These are phyloP conservation scores for Microcaecilia unicolor DNA, from an alignment of 2,797 vertebrate genomes.

Conservation along the genomic window DNA sequence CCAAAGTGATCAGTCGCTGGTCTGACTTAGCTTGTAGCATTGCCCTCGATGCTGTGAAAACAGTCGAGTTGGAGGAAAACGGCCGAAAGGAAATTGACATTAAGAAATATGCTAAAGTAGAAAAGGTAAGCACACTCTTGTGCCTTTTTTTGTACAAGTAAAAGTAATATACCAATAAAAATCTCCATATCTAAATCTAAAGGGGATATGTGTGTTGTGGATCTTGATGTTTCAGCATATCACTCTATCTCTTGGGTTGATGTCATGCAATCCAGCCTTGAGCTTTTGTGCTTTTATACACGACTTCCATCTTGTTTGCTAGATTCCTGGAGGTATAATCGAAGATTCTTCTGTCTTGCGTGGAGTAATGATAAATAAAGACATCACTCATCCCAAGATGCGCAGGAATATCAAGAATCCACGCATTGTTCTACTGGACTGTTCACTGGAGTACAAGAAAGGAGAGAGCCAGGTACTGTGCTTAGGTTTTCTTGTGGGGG, in stretches of 20 bases:
- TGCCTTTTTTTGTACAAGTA: no score
- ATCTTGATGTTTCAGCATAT: no score
- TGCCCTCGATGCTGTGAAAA: slow-evolving; percentile 81
- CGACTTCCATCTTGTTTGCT: background rate
- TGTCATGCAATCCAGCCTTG: no score
- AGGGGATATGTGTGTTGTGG: no score
- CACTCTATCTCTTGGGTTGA: no score
- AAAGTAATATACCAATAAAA: no score
- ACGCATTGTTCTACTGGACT: slow-evolving; percentile 84
- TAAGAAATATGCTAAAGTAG: slow-evolving; percentile 90
- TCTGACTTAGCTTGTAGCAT: slow-evolving; percentile 80
- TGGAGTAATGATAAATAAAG: slow-evolving; percentile 93
- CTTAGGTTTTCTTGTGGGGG: no score
- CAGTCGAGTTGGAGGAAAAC: slow-evolving; percentile 81
- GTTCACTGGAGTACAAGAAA: slow-evolving; percentile 93
- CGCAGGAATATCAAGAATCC: slow-evolving; percentile 78
- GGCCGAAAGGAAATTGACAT: slow-evolving; percentile 91
- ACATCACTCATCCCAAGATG: slow-evolving; percentile 87
- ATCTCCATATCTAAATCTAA: no score
- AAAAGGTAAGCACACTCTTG: slow-evolving; percentile 76
- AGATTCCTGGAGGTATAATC: slow-evolving; percentile 87
- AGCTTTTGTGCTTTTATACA: no score
- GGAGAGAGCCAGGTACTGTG: slow-evolving; percentile 89
- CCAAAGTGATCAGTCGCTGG: slow-evolving; percentile 84
- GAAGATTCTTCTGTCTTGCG: slow-evolving; percentile 82